Evolutionary conservation across 2,888 invertebrate genomes (phyloP), one percentile per base, ranked within the genome.

Genomic region (Helleia helle): DNA sequence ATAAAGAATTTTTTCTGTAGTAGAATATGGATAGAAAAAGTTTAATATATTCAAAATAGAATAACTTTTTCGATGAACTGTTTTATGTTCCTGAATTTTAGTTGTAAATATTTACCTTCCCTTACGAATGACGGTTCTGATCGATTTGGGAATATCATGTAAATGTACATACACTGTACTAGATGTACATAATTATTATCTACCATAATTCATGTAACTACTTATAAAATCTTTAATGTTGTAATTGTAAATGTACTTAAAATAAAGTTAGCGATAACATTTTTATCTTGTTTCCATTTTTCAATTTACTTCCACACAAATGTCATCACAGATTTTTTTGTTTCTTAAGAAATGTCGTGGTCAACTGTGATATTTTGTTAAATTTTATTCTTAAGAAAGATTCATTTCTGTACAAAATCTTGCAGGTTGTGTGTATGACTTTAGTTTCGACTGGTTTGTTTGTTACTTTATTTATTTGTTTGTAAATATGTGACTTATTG

Each of bases 321-420:
- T 39, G 14, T 39, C 39, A 39, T 24, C 49, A 52, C 53, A 52
- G 50, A 54, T 54, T 56, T n/a, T n/a, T 59, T 55, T 62, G 56
- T 55, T 67, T 69, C 66, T 62, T 67, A 65, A 65, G 61, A 71
- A 74, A 67, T 72, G 70, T 81, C 83, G 81, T 83, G 77, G 81
- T 80, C 74, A 77, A 71, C 84, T 84, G 84, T 84, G 84, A 84
- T 84, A 84, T 83, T 84, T 80, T 79, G 80, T 84, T 84, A 79
- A 81, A 80, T 73, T 77, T 79, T 71, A 73, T 77, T 75, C 68
- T 65, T 80, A 77, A 71, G 63, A 59, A 66, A 64, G 67, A 69
- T 68, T 65, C 67, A 56, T 57, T 58, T 71, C 71, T 59, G 54
- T 55, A 56, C 65, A 60, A 61, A 61, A 65, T 59, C 53, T 59